Percentiles rank a stretch among this genome's conserved stretches.
phyloP scores from a whole-genome alignment of 1,140 invertebrate species.

The Heliconius nattereri region DNA sequence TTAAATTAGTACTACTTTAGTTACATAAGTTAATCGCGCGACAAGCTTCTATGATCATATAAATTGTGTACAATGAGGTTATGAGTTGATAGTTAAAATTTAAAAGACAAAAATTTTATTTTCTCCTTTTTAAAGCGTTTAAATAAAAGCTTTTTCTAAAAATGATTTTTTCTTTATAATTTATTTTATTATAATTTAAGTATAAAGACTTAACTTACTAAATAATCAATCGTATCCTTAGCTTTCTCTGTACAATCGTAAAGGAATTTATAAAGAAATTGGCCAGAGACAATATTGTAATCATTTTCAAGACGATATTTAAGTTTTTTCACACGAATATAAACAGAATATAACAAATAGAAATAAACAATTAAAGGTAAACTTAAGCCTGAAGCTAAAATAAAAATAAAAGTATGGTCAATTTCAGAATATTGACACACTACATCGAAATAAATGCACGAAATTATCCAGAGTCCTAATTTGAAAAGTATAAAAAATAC shows the following conservation, averaged over 20 bases:
- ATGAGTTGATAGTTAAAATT: too few relatives aligned
- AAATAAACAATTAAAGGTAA: constrained; percentile 17
- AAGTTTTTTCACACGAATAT: not conserved
- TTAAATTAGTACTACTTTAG: too few relatives aligned
- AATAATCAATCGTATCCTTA: constrained; percentile 1
- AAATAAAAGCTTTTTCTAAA: too few relatives aligned
- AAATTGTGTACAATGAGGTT: too few relatives aligned
- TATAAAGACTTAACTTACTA: constrained; percentile 18
- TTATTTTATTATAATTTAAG: too few relatives aligned
- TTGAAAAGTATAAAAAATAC: not conserved
- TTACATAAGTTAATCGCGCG: too few relatives aligned
- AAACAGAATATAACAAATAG: constrained; percentile 11
- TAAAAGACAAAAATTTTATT: too few relatives aligned
- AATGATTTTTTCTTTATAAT: too few relatives aligned
- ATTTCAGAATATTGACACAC: not conserved
- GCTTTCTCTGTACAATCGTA: constrained; percentile 8
- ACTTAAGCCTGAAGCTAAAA: not conserved
- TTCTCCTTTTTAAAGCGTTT: too few relatives aligned
- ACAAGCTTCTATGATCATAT: too few relatives aligned
- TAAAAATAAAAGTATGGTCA: constrained; percentile 15
- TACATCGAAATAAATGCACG: constrained; percentile 8
- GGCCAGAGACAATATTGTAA: constrained; percentile 6
- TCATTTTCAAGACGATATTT: not conserved
- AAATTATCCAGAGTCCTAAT: not conserved
- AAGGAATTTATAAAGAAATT: constrained; percentile 12